Evolutionary conservation across 2,113 vertebrate species (phyloP).

Genomic region (Prolemur simus): DNA sequence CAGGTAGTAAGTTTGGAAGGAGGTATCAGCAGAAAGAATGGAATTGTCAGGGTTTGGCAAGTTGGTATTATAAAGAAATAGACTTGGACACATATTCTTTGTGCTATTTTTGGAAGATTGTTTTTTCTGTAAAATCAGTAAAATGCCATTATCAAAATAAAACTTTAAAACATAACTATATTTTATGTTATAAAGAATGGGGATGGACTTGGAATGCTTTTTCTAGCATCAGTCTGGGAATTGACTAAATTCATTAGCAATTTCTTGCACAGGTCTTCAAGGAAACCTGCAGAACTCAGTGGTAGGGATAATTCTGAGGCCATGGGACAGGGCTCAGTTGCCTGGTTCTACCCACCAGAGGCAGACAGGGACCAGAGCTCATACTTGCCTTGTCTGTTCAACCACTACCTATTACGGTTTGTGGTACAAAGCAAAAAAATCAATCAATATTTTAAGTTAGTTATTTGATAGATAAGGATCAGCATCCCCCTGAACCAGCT

Average conservation of each 20-base stretch:
- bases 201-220: neutral
- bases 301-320: neutral
- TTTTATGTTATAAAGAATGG: neutral
- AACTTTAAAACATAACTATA: neutral
- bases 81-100: neutral
- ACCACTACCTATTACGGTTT: neutral
- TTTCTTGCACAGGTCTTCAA: neutral
- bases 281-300: neutral
- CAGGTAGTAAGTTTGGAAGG: neutral
- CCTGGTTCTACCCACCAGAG: neutral
- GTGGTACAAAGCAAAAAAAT: neutral
- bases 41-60: neutral
- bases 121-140: conserved; percentile 36
- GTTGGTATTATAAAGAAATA: neutral
- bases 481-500: neutral
- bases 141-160: conserved; percentile 41
- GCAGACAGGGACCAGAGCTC: neutral
- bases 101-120: neutral
- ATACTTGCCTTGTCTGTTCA: neutral
- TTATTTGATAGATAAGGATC: neutral
- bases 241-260: neutral
- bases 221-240: neutral
- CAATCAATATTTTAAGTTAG: neutral
- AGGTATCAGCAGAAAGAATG: neutral
- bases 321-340: neutral